Evolutionary conservation across 2,113 vertebrate genomes (phyloP).

Genomic region (Triplophysa rosa): DNA sequence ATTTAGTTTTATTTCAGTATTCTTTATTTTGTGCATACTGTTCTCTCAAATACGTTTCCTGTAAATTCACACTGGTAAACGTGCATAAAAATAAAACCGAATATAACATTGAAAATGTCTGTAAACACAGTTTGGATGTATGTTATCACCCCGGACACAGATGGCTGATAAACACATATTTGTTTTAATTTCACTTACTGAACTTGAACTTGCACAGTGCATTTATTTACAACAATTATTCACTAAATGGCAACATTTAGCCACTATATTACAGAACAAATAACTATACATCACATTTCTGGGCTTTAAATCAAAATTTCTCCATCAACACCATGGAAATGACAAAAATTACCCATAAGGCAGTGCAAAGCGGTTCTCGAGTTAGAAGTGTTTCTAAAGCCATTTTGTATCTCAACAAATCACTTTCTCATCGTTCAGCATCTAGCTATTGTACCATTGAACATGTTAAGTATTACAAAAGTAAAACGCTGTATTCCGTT

Average conservation of each 20-base stretch:
- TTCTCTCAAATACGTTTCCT: no score
- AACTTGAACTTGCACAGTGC: conserved; percentile 79
- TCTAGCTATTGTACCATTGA: conserved; percentile 70
- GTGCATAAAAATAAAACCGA: no score
- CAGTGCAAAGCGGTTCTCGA: conserved; percentile 50
- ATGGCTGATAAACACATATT: conserved; percentile 57
- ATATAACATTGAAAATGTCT: no score
- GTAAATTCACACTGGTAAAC: no score
- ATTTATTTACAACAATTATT: conserved; percentile 80
- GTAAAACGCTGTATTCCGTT: no score
- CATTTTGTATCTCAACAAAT: conserved; percentile 43
- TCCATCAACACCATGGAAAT: conserved; percentile 64
- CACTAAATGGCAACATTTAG: conserved; percentile 73
- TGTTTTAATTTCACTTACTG: conserved; percentile 77
- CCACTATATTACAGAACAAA: conserved; percentile 72
- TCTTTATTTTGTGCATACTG: no score
- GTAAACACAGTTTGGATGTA: background rate
- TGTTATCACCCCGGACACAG: background rate
- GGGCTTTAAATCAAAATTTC: conserved; percentile 63
- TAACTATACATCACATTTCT: conserved; percentile 73
- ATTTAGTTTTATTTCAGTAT: no score
- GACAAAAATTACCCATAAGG: conserved; percentile 59
- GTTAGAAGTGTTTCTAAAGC: background rate
- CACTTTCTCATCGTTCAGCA: conserved; percentile 64
- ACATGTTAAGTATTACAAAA: no score